Base-by-base conservation (phyloP, 1,140 invertebrate species). In the Liolophura sinensis region DNA sequence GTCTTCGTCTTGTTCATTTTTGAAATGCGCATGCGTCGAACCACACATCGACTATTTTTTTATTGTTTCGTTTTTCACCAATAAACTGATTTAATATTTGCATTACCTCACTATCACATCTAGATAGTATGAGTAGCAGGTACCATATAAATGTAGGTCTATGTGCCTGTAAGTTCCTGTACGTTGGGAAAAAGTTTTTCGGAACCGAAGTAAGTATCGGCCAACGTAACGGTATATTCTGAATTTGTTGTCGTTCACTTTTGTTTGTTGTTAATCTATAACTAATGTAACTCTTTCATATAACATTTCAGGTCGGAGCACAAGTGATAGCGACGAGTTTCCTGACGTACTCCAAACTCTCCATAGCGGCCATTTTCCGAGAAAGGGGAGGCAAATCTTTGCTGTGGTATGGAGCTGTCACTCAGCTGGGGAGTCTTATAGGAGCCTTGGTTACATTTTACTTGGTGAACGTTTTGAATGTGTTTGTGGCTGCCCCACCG, bases 311-410 rank as follows among this genome's bases (percentile, higher is more conserved):
- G 91, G 87, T 93, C 1, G 4, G 89, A 5, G 78, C 87, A 0
- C 94, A 92, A 91, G 88, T 93, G 52, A 22, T 88, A 47, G 86
- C 90, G 31, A 85, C 87, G 25, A 91, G 89, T n/a, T 71, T 91
- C 0, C 88, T 93, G 65, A 92, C 92, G 51, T 96, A 93, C 82
- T 88, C 90, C 0, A 93, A 93, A 85, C 89, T 95, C 73, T 90
- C 89, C 69, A 92, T 94, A 54, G 93, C 92, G 22, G 89, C 89
- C 0, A 82, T 92, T 48, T 89, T 94, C 72, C 86, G 90, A 49
- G 73, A 82, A 50, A 75, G 82, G 56, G 86, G 86, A 15, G 79
- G 83, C 50, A 74, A 74, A 47, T 85, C 90, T 48, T 85, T 94
- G 69, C 90, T 93, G 73, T 91, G 89, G 79, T 89, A 88, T 72